Percentiles rank a stretch among this genome's conserved stretches.
Evolutionary conservation across 2,797 vertebrate genomes (phyloP).

Genomic region (Ataeniobius toweri): DNA sequence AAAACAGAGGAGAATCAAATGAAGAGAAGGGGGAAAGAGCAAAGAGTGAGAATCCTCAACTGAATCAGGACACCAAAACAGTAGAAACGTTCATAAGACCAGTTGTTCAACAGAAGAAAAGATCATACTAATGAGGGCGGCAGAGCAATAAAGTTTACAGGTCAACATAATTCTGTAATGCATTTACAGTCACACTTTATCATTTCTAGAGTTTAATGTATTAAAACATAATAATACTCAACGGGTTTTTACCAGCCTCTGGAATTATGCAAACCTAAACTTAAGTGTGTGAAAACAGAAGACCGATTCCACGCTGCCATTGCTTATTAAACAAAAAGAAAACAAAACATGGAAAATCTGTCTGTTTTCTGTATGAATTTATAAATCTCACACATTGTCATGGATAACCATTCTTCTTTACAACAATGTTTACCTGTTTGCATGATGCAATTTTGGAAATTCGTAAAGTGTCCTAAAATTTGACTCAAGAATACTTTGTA

Average conservation of each 20-base stretch:
- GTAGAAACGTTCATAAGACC: conserved; percentile 31
- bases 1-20: conserved; percentile 63
- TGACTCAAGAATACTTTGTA: background rate
- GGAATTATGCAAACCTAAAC: background rate
- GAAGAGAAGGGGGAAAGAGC: conserved; percentile 44
- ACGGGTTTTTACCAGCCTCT: background rate
- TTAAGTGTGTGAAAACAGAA: background rate
- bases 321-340: background rate
- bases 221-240: background rate
- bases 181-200: background rate
- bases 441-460: background rate
- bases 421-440: background rate
- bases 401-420: background rate
- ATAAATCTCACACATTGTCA: background rate
- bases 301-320: background rate
- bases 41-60: conserved; percentile 44
- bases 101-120: conserved; percentile 4
- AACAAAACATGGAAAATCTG: background rate
- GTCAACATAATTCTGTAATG: background rate
- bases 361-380: background rate
- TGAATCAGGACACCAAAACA: conserved; percentile 59
- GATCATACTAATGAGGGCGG: background rate
- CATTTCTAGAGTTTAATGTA: background rate
- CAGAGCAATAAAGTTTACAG: conserved; percentile 4
- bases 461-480: background rate